Conservation (phyloP, 2,797 vertebrate genomes). For the Tympanoctomys barrerae region DNA sequence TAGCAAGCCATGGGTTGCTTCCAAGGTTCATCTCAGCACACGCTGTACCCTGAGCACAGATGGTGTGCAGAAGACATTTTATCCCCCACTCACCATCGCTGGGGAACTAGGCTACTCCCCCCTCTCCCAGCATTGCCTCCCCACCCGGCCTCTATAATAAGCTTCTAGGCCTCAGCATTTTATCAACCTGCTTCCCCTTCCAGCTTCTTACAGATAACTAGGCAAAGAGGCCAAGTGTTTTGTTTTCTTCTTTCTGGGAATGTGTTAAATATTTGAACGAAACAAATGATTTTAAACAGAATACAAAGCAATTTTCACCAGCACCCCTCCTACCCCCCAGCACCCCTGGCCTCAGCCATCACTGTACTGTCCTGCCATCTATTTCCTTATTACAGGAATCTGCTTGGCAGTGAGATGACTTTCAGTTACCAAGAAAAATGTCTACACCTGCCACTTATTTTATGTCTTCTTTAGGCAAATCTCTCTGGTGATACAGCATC, state of each 20-base stretch:
- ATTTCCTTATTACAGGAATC: not conserved
- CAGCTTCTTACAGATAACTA: not conserved
- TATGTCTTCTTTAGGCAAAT: not conserved
- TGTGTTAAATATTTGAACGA: not conserved
- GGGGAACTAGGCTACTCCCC: not conserved
- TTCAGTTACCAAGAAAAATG: not conserved
- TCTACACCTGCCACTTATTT: not conserved
- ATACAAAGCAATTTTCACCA: not conserved
- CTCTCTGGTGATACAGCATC: not conserved
- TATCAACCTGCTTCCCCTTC: not conserved
- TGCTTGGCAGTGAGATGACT: not conserved
- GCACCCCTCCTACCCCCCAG: not conserved
- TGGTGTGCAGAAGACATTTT: not conserved
- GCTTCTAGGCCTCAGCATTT: not conserved
- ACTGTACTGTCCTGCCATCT: too few species aligned
- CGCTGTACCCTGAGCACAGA: conserved; percentile 18
- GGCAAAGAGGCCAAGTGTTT: not conserved
- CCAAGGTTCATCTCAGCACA: conserved; percentile 8
- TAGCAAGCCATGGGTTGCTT: conserved; percentile 4
- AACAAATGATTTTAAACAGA: not conserved
- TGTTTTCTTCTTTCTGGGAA: not conserved
- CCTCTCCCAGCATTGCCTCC: not conserved
- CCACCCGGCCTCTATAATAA: not conserved
- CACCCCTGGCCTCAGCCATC: too few species aligned
- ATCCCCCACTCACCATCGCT: not conserved